Evolutionary conservation across 2,888 invertebrate genomes (phyloP), one percentile per base, ranked within the genome.

Genomic region (Tryphoninae sp.): DNA sequence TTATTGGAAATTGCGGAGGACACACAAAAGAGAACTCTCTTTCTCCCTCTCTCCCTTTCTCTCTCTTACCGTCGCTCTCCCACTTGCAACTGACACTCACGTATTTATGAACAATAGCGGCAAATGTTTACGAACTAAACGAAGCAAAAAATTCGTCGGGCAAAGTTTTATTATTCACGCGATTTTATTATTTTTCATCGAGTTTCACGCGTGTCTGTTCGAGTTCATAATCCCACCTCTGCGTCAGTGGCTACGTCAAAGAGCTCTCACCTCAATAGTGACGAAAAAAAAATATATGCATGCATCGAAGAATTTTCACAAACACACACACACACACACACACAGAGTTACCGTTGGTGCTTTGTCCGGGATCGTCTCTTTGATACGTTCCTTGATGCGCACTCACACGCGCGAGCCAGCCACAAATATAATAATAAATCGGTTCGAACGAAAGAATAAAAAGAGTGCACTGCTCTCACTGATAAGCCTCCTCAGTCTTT

Each of bases 91-190:
- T 19, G 55, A 55, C 19, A 55, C 55, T 55, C 55, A 2, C 55
- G 64, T 9, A 64, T 64, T 64, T 45, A 45, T 16, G 33, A 64
- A 64, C 45, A 64, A 45, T 64, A 19, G 64, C 19, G 45, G 19
- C 2, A 55, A 55, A 55, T 55, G 19, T 55, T 55, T 19, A 55
- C 16, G 8, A 16, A 19, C 22, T 55, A 16, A 19, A n/a, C 16
- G 16, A 11, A 13, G 51, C 51, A 13, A 55, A 19, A 55, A 16
- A 22, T 19, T 55, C 22, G 45, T 45, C 13, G 13, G 2, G 13
- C 13, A 13, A 45, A 45, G 9, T 45, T 13, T 45, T 23, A 61
- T 33, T 61, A 61, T 33, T 61, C 26, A n/a, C 33, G 61, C 2
- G 58, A 58, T 2, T 16, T 23, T 59, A 19, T 19, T 19, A 19